These are phyloP conservation scores for Chrysolina haemoptera DNA, from an alignment of 2,888 invertebrate genomes.

Conservation along the genomic window DNA sequence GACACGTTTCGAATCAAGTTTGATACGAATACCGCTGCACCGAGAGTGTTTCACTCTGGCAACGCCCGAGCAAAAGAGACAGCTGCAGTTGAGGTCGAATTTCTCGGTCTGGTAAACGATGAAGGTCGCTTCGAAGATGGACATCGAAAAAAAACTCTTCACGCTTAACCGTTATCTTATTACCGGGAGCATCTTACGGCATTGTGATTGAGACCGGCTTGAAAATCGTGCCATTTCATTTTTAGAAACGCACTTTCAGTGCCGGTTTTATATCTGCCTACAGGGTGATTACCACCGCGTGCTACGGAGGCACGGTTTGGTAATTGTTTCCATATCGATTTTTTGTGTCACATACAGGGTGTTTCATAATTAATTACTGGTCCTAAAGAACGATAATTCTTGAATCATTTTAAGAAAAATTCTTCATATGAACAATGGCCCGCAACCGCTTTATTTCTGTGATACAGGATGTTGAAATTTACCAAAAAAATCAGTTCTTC, in stretches of 20 bases:
- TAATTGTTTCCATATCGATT: not conserved
- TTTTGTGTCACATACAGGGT: no score
- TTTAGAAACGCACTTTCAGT: conserved; percentile 51
- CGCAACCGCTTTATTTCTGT: no score
- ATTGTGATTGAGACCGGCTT: conserved; percentile 43
- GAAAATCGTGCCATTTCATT: conserved; percentile 48
- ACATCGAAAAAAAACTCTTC: conserved; percentile 47
- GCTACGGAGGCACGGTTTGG: not conserved
- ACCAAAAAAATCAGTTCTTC: no score
- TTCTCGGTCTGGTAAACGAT: conserved; percentile 65
- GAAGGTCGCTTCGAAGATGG: conserved; percentile 62
- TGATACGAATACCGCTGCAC: not conserved
- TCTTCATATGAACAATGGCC: no score
- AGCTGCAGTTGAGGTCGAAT: conserved; percentile 63
- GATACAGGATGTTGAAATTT: no score
- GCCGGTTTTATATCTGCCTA: conserved; percentile 35
- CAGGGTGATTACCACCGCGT: conserved; percentile 32
- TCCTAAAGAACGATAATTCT: no score
- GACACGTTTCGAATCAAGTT: not conserved
- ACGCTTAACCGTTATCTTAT: conserved; percentile 55
- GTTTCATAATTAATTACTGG: no score
- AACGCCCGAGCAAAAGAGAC: conserved; percentile 38
- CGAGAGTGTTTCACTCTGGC: conserved; percentile 7
- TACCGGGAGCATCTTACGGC: conserved; percentile 51
- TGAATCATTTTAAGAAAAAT: no score